These are phyloP conservation scores for Holothuria scabra DNA, from an alignment of 53 echinoderm and acorn worm species.

Conservation along the genomic window DNA sequence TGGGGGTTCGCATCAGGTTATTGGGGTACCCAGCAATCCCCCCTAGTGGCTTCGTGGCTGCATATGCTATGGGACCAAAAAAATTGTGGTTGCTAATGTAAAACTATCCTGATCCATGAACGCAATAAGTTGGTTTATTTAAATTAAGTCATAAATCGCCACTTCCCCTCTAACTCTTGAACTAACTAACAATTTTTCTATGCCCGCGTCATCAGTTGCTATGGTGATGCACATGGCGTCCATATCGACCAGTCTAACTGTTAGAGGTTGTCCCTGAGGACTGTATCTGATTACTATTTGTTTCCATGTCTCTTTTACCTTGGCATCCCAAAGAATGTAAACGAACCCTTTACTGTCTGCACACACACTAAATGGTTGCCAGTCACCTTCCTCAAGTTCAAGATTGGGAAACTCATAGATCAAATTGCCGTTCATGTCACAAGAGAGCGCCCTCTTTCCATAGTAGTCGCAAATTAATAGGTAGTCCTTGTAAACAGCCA, in stretches of 20 bases:
- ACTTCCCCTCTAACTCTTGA: conserved; percentile 25
- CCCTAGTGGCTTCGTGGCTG: too few species aligned
- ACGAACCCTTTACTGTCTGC: conserved; percentile 7
- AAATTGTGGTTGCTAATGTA: too few species aligned
- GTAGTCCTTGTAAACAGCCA: background rate
- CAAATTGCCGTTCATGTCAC: background rate
- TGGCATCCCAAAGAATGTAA: conserved; percentile 37
- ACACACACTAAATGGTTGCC: conserved; percentile 39
- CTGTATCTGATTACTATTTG: conserved; percentile 34
- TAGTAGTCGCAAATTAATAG: conserved; percentile 36
- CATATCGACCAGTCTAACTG: conserved; percentile 15
- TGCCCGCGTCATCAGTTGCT: background rate
- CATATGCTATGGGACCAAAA: too few species aligned
- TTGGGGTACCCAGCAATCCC: too few species aligned
- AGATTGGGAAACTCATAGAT: conserved; percentile 23
- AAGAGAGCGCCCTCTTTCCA: conserved; percentile 22
- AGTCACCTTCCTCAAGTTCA: conserved; percentile 27
- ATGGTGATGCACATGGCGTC: conserved; percentile 42
- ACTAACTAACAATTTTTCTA: background rate
- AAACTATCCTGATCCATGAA: too few species aligned
- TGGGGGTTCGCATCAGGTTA: too few species aligned
- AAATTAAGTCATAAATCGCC: background rate
- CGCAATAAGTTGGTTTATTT: too few species aligned
- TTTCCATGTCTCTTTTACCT: conserved; percentile 27
- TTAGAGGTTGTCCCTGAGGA: conserved; percentile 17